A percentile compares a stretch with the other conserved stretches of the same genome.
These are phyloP conservation scores for Onychomys torridus DNA, from an alignment of 2,797 vertebrate genomes.

Conservation along the genomic window DNA sequence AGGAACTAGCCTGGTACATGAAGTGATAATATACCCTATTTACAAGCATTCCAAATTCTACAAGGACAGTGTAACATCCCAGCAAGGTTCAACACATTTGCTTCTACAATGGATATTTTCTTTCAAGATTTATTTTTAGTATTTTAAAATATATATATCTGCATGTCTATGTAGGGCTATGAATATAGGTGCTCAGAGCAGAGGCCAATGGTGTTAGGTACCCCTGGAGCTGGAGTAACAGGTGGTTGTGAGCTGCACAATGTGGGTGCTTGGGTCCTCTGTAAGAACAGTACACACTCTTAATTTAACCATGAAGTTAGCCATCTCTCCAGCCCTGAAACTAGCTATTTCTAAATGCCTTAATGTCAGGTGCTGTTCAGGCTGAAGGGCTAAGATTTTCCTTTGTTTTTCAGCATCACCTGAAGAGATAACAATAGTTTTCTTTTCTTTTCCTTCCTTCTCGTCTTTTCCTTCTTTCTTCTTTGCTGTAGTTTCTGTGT, in stretches of 20 bases:
- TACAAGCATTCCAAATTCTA: neutral
- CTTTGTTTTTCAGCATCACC: neutral
- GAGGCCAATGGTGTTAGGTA: neutral
- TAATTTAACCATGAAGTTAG: neutral
- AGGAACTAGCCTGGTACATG: neutral
- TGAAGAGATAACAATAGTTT: neutral
- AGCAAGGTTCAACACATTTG: neutral
- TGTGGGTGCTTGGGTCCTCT: neutral
- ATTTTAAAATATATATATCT: neutral
- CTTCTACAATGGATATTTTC: neutral
- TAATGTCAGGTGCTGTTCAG: neutral
- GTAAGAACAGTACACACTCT: neutral
- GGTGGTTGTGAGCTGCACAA: neutral
- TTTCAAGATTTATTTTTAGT: neutral
- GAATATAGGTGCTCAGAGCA: neutral
- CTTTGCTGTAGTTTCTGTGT: neutral
- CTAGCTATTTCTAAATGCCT: neutral
- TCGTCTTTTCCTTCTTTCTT: neutral
- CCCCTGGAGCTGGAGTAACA: neutral
- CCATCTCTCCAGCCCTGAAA: neutral
- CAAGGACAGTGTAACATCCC: neutral
- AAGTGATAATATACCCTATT: neutral
- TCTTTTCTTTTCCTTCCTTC: neutral
- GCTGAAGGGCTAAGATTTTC: neutral
- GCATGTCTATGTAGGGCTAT: neutral